Evolutionary conservation across 2,797 vertebrate genomes (phyloP), one percentile per base, ranked within the genome.

Genomic region (Lophius americanus): DNA sequence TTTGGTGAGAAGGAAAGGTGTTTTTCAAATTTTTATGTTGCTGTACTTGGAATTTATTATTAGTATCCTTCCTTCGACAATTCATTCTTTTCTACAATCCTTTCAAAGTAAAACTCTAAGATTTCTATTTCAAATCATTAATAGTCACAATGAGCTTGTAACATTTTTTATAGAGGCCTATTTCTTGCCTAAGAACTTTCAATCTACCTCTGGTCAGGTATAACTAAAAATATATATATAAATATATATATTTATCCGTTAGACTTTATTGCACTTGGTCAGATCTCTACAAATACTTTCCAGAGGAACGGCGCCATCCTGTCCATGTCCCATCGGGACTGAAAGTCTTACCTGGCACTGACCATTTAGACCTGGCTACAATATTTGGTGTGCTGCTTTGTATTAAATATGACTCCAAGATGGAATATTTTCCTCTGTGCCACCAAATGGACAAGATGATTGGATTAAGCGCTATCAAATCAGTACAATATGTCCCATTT

Each of bases 341-440:
- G 51, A 72, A 76, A 79, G 51, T 80, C 67, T 82, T 13, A 83
- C 83, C 78, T 83, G 87, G 84, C 76, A 86, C 35, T 55, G 53
- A 50, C 36, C 41, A 68, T 65, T 81, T 51, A 53, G 13, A 42
- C 47, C 73, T 85, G 80, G 83, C 76, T 58, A 47, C 70, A 65
- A 63, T 47, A 65, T 42, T 35, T 8, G 33, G 49, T 68, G 52
- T 3, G 37, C 71, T 85, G 80, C 65, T 86, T 85, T 62, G 13
- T 76, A 74, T 85, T 88, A 82, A 70, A 67, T 42, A 64, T 53
- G 54, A 77, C 56, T 79, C n/a, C 48, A 61, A 69, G 81, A 64
- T 68, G 58, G 73, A 84, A 75, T 53, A 71, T 70, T 64, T 67
- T 73, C 59, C 41, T 23, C 44, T 12, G 14, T 64, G 70, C 67